phyloP scores from a whole-genome alignment of 2,113 vertebrate genomes.

The Hystrix brachyura region DNA sequence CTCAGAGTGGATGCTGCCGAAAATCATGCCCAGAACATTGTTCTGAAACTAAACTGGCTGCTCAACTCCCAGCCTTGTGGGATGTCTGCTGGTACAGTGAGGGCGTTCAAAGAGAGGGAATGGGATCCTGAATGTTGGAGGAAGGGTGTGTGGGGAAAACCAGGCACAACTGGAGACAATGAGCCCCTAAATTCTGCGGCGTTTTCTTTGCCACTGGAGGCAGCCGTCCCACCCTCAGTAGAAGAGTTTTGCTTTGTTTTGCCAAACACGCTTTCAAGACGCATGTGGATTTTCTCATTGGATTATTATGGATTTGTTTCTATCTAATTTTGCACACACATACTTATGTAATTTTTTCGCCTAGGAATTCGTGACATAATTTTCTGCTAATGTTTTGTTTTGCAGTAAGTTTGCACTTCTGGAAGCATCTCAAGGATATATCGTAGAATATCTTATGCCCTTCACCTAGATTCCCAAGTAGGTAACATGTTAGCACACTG shows the following conservation, averaged over 20 bases:
- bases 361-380: background rate
- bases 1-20: background rate
- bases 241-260: background rate
- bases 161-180: background rate
- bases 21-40: background rate
- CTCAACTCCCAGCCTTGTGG: background rate
- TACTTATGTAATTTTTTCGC: background rate
- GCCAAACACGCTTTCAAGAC: background rate
- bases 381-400: background rate
- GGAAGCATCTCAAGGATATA: background rate
- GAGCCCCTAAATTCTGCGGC: background rate
- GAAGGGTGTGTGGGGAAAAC: background rate
- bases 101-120: background rate
- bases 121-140: background rate
- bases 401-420: background rate
- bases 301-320: background rate
- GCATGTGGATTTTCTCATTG: background rate
- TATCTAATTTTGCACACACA: background rate
- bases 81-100: background rate
- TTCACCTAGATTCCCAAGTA: background rate
- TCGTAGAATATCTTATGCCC: background rate
- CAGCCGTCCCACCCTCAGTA: background rate
- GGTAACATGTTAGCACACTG: background rate
- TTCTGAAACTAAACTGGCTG: background rate
- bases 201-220: background rate